phyloP scores from a whole-genome alignment of 1,140 invertebrate genomes.

The Thaumatotibia leucotreta region DNA sequence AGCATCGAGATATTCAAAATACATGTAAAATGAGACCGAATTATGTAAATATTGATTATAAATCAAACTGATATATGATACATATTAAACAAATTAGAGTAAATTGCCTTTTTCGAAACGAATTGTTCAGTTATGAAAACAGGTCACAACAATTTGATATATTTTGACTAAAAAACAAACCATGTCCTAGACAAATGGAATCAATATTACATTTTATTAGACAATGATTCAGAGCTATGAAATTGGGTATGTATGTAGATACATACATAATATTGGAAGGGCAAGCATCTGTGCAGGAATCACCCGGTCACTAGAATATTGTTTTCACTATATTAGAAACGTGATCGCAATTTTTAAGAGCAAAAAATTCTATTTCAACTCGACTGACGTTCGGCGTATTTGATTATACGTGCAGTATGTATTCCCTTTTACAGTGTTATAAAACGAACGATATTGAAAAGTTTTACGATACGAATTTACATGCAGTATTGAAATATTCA shows the following conservation, averaged over 20 bases:
- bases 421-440: conserved; percentile 66
- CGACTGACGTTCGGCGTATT: conserved; percentile 56
- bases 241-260: conserved; percentile 22
- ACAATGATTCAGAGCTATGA: conserved; percentile 48
- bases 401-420: conserved; percentile 64
- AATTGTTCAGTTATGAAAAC: too few species aligned
- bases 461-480: conserved; percentile 62
- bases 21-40: not conserved
- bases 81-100: too few species aligned
- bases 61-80: not conserved
- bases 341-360: conserved; percentile 74
- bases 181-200: not conserved
- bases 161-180: not conserved
- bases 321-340: conserved; percentile 77
- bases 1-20: conserved; percentile 21
- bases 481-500: conserved; percentile 66
- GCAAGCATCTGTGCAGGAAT: conserved; percentile 70
- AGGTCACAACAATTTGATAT: too few species aligned
- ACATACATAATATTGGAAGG: conserved; percentile 58
- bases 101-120: too few species aligned
- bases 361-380: conserved; percentile 70
- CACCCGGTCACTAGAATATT: conserved; percentile 76
- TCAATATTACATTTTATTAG: conserved; percentile 30
- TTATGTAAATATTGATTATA: not conserved
- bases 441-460: conserved; percentile 65